phyloP scores from a whole-genome alignment of 2,113 vertebrate species.

The Chaenogobius annularis region DNA sequence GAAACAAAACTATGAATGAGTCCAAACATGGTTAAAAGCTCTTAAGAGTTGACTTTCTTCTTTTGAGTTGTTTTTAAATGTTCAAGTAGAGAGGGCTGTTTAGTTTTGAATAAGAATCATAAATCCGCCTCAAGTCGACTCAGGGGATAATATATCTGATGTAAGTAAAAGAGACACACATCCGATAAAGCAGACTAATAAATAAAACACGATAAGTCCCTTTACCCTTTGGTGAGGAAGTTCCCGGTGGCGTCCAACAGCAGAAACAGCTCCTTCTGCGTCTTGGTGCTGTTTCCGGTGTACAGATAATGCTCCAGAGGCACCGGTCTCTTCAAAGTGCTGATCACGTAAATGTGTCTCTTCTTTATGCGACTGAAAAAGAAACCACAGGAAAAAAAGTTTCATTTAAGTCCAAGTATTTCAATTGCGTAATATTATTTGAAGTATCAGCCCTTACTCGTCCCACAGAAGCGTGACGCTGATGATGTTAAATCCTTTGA shows the following conservation, averaged over 20 bases:
- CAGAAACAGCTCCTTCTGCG: conserved; percentile 88
- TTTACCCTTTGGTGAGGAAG: conserved; percentile 88
- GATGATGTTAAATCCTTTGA: no score
- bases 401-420: no score
- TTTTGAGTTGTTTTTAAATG: neutral
- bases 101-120: neutral
- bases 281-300: conserved; percentile 90
- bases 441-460: no score
- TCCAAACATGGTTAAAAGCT: no score
- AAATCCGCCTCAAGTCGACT: neutral
- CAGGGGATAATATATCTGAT: neutral
- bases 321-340: conserved; percentile 85
- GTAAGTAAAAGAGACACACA: neutral
- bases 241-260: conserved; percentile 80
- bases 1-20: no score
- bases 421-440: no score
- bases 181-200: neutral
- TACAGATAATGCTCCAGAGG: conserved; percentile 89
- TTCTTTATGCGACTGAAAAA: conserved; percentile 85
- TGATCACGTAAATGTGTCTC: conserved; percentile 88
- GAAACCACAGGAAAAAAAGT: neutral
- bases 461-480: no score
- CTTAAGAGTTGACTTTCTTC: no score
- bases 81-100: neutral
- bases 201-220: neutral